Evolutionary conservation across 2,888 invertebrate genomes (phyloP).

Genomic region (Griposia aprilina): DNA sequence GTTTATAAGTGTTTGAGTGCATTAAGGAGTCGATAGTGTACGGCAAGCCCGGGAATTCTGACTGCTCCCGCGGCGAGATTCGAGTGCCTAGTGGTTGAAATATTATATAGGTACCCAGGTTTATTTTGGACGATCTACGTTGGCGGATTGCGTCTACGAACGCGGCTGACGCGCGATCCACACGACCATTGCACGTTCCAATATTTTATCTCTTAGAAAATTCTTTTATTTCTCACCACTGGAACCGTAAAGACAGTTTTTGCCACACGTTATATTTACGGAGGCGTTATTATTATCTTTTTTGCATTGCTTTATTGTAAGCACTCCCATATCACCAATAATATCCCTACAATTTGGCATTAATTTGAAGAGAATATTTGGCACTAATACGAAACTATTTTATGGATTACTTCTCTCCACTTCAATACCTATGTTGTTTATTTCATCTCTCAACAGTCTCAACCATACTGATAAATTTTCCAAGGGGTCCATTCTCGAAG

Average conservation of each 20-base stretch:
- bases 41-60: constrained; percentile 71
- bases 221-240: constrained; percentile 56
- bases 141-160: constrained; percentile 83
- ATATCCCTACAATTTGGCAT: neutral
- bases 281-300: constrained; percentile 28
- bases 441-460: neutral
- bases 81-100: constrained; percentile 80
- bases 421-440: neutral
- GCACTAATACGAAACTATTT: neutral
- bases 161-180: constrained; percentile 77
- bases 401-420: neutral
- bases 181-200: constrained; percentile 74
- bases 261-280: constrained; percentile 30
- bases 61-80: constrained; percentile 70
- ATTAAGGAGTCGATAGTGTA: constrained; percentile 59
- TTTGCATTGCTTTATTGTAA: constrained; percentile 18
- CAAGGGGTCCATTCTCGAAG: neutral
- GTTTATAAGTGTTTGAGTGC: constrained; percentile 56
- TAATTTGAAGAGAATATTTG: neutral
- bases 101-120: constrained; percentile 81
- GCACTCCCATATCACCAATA: neutral
- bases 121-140: constrained; percentile 86
- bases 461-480: neutral
- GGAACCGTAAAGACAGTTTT: constrained; percentile 34
- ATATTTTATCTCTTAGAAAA: constrained; percentile 65